Evolutionary conservation across 2,888 invertebrate genomes (phyloP), one percentile per base, ranked within the genome.

Genomic region (Apomyelois bistriatella): DNA sequence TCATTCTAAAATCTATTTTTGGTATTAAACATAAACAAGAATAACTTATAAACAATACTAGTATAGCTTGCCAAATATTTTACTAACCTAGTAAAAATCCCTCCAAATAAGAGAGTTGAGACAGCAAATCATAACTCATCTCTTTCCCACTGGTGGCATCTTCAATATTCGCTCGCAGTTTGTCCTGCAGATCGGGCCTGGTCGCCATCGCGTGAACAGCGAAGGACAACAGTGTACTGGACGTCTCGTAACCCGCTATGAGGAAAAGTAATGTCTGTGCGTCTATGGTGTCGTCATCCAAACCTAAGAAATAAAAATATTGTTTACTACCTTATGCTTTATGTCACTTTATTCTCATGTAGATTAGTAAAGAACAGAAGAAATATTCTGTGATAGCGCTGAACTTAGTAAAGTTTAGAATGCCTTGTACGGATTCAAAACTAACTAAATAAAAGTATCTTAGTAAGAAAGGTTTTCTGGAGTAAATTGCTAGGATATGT

Each of bases 241-340:
- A 92, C 0, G 93, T 93, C 66, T 93, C 93, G 62, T 91, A 93
- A 0, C 93, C 93, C 48, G 92, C 93, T 49, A 92, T 72, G 1
- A 93, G 87, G 72, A 93, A 93, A 1, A 93, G 70, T 32, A 93
- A 74, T 7, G 91, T 86, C 68, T 93, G 93, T 0, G 92, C 92
- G 57, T 91, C 88, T 17, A 92, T 84, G 1, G 91, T 90, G 53
- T 90, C 90, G 48, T 91, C 91, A 50, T 89, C 91, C 61, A 92
- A 65, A 59, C 82, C 91, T 91, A 66, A 35, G 76, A 78, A 22
- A 48, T n/a, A 28, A 49, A 35, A 38, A 36, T 35, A 41, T 12
- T 28, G 10, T 9, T 3, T 38, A 13, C 9, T 13, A 40, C 13
- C n/a, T n/a, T n/a, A n/a, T n/a, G n/a, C n/a, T n/a, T n/a, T n/a